Base-by-base conservation (phyloP, 92 coral and sea anemone genomes). In the Palythoa caribaeorum region DNA sequence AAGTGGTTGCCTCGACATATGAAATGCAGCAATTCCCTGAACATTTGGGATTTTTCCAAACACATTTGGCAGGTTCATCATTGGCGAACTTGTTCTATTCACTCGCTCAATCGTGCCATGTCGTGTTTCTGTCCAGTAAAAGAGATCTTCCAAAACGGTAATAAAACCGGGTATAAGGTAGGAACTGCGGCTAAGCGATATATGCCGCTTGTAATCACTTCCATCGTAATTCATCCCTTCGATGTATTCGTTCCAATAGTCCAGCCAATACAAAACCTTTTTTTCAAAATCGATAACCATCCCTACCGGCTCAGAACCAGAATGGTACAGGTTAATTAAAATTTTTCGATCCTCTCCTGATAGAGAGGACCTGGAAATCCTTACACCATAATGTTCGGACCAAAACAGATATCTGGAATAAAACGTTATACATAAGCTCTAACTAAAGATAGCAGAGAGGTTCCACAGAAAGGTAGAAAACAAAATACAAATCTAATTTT, bases 281-380 rank as follows among this genome's bases (percentile, higher is more conserved):
- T 36, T 65, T 19, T 81, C 86, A 81, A 38, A 81, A 51, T 81
- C 86, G 48, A 81, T 71, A 47, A 81, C 86, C 35, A 81, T 21
- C 11, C 86, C 86, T 21, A 0, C 47, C 2, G 48, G 60, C 11
- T 2, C 0, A 19, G 63, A 13, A 5, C 75, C 71, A 5, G 3
- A 0, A 6, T 4, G 14, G 4, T 5, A 1, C 2, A 28, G 47
- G 15, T 44, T 14, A 5, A 20, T 39, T 12, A 81, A 1, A 1
- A 36, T 12, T 7, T 36, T 47, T 81, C 86, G 75, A 14, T 81
- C 14, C 53, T 81, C 86, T 47, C 86, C 86, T 8, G 86, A 57
- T 47, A 81, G 20, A 6, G 86, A 60, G 35, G 86, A 81, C 12
- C 86, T 21, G 76, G 28, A 65, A 81, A 81, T 81, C 76, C 47